A percentile compares a stretch with the other conserved stretches of the same genome.
phyloP scores from a whole-genome alignment of 2,888 invertebrate genomes.

The Lasiommata megera region DNA sequence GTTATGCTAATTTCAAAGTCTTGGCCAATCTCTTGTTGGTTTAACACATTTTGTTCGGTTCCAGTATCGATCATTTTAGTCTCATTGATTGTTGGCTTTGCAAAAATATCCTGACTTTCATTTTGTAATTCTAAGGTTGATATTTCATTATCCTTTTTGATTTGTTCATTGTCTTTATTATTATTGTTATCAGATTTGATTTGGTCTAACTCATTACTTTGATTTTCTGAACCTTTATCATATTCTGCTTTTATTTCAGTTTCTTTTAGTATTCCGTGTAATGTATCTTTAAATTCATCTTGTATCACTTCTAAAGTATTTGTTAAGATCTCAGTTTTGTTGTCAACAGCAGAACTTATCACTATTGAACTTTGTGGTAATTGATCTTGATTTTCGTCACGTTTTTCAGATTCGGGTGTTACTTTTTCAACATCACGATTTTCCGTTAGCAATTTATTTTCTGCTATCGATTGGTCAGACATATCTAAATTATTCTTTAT shows the following conservation, averaged over 20 bases:
- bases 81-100: no score
- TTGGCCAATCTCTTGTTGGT: background rate
- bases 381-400: background rate
- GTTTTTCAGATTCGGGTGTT: background rate
- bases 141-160: background rate
- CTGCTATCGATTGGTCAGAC: background rate
- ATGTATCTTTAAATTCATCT: background rate
- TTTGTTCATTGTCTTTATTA: background rate
- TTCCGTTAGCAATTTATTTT: background rate
- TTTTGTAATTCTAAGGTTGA: background rate
- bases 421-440: background rate
- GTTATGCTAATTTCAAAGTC: background rate
- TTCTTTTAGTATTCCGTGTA: no score
- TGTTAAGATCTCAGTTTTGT: background rate
- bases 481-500: constrained; percentile 11
- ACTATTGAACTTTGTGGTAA: background rate
- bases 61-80: background rate
- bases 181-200: background rate
- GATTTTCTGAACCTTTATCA: background rate
- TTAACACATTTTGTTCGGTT: no score
- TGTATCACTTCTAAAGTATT: no score
- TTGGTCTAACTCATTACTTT: background rate
- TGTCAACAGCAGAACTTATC: background rate
- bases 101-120: background rate
- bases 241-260: background rate